These are phyloP conservation scores for Dendrolimus houi DNA, from an alignment of 2,888 invertebrate genomes.

Conservation along the genomic window DNA sequence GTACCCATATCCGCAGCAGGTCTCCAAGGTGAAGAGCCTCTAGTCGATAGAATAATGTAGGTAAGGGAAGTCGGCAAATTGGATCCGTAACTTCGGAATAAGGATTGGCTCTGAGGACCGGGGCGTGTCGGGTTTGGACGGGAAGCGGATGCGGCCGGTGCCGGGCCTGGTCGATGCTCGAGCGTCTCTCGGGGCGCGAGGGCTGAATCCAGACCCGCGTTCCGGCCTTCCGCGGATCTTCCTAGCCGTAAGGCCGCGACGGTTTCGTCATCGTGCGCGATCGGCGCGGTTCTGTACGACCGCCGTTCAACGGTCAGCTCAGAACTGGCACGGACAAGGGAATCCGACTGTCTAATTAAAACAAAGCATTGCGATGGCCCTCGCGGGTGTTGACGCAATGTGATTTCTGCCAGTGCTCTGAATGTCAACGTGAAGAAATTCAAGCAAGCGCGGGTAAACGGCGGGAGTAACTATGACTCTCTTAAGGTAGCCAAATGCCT, in stretches of 20 bases:
- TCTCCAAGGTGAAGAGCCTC: slow-evolving; percentile 84
- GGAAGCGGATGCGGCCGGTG: slow-evolving; percentile 26
- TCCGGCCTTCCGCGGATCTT: slow-evolving; percentile 14
- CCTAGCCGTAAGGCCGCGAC: slow-evolving; percentile 25
- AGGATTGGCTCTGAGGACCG: slow-evolving; percentile 85
- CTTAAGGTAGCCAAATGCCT: too few relatives aligned
- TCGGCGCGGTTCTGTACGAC: slow-evolving; percentile 3
- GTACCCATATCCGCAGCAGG: slow-evolving; percentile 86
- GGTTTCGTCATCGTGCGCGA: slow-evolving; percentile 28
- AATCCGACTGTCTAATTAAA: too few relatives aligned
- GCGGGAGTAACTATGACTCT: too few relatives aligned
- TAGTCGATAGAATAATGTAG: slow-evolving; percentile 79
- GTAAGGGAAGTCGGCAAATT: slow-evolving; percentile 83
- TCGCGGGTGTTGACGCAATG: too few relatives aligned
- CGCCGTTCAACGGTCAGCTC: too few relatives aligned
- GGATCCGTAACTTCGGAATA: slow-evolving; percentile 81
- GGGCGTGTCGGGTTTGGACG: slow-evolving; percentile 76
- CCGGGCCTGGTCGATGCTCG: slow-evolving; percentile 11
- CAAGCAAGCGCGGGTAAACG: too few relatives aligned
- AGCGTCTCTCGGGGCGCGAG: slow-evolving; percentile 21
- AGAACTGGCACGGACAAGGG: too few relatives aligned
- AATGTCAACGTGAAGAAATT: too few relatives aligned
- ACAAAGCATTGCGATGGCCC: too few relatives aligned
- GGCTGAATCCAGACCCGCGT: slow-evolving; percentile 36
- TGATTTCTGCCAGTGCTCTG: too few relatives aligned